Conservation (phyloP, 2,797 vertebrate genomes). For the Remorina albescens region DNA sequence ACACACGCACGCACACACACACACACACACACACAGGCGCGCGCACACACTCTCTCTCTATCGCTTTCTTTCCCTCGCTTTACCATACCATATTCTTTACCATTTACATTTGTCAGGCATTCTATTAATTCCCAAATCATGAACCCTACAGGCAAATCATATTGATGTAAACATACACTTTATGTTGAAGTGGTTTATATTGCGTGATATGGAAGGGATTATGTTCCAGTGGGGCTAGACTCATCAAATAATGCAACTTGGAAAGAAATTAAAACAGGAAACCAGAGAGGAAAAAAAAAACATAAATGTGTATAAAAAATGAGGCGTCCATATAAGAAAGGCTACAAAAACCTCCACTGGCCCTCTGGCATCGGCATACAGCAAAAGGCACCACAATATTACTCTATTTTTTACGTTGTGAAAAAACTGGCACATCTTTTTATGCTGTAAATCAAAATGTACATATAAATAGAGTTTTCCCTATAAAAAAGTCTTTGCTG, state of each 20-base stretch:
- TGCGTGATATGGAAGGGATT: slow-evolving; percentile 82
- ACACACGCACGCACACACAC: slow-evolving; percentile 15
- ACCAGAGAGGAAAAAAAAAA: slow-evolving; percentile 79
- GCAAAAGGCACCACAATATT: slow-evolving; percentile 99
- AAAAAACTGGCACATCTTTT: slow-evolving; percentile 98
- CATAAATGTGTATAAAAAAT: slow-evolving; percentile 88
- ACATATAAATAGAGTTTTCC: slow-evolving; percentile 99
- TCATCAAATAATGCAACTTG: slow-evolving; percentile 83
- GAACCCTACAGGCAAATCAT: slow-evolving; percentile 81
- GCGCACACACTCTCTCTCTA: slow-evolving; percentile 11
- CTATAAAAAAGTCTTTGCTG: slow-evolving; percentile 99
- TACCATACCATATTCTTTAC: slow-evolving; percentile 69
- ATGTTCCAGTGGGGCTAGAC: slow-evolving; percentile 83
- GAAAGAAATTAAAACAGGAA: slow-evolving; percentile 78
- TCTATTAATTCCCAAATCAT: slow-evolving; percentile 78
- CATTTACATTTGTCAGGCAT: slow-evolving; percentile 74
- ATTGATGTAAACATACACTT: slow-evolving; percentile 89
- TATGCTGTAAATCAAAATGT: slow-evolving; percentile 99
- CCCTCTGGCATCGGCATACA: slow-evolving; percentile 95
- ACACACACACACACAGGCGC: slow-evolving; percentile 7
- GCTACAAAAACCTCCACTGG: slow-evolving; percentile 95
- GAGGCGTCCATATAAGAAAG: slow-evolving; percentile 92
- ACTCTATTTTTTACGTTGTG: slow-evolving; percentile 98
- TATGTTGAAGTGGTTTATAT: slow-evolving; percentile 88
- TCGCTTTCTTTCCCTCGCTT: slow-evolving; percentile 21